Percentiles rank a stretch among this genome's conserved stretches.
Evolutionary conservation across 2,113 vertebrate genomes (phyloP).

Genomic region (Alexandromys fortis): DNA sequence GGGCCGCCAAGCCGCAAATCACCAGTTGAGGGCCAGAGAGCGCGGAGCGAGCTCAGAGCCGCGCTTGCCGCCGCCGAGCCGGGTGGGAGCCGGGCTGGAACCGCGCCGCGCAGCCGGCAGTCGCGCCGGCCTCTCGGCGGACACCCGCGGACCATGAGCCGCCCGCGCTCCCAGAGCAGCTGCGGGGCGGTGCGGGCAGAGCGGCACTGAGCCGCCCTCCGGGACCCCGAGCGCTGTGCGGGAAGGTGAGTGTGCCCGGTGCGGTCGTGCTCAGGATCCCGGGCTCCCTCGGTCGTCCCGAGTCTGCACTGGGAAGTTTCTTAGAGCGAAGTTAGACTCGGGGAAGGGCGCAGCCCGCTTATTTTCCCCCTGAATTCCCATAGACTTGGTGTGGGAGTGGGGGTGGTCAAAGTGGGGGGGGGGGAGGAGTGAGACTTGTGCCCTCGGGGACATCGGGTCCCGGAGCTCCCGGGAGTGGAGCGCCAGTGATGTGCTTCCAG

Average conservation of each 20-base stretch:
- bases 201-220: constrained; percentile 22
- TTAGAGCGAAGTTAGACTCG: background rate
- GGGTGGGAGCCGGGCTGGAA: background rate
- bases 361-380: background rate
- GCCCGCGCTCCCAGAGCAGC: background rate
- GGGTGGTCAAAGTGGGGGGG: background rate
- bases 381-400: background rate
- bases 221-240: background rate
- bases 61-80: background rate
- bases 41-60: background rate
- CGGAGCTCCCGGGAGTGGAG: background rate
- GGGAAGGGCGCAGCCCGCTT: background rate
- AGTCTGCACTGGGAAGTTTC: constrained; percentile 8
- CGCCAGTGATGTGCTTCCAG: background rate
- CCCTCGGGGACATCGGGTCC: background rate
- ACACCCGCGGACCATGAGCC: constrained; percentile 42
- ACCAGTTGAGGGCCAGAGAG: constrained; percentile 82
- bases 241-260: constrained; percentile 56
- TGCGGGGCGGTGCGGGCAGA: background rate
- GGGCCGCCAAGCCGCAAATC: constrained; percentile 82
- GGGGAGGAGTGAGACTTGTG: background rate
- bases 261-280: constrained; percentile 78
- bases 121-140: background rate
- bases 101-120: background rate
- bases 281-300: fast-evolving